phyloP scores from a whole-genome alignment of 2,113 vertebrate species.

The Orientallactaga bullata region DNA sequence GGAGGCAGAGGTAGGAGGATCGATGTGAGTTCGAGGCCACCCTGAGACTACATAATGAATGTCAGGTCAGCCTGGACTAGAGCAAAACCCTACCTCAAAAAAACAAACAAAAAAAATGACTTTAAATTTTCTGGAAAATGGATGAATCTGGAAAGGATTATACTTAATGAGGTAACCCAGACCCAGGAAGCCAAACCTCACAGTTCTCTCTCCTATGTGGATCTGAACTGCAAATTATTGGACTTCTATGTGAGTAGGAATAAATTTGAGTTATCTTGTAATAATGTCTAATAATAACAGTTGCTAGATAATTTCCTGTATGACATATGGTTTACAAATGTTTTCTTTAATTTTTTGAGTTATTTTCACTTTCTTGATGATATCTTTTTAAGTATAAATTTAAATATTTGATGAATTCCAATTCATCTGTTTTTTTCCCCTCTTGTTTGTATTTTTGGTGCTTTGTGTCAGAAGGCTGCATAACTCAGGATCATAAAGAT shows the following conservation, averaged over 20 bases:
- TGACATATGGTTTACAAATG: not conserved
- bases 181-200: too few relatives aligned
- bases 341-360: not conserved
- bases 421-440: not conserved
- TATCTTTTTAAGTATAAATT: not conserved
- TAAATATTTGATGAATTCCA: not conserved
- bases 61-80: too few relatives aligned
- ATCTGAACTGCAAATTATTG: too few relatives aligned
- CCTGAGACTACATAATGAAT: too few relatives aligned
- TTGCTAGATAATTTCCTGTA: not conserved
- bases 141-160: too few relatives aligned
- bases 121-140: not conserved
- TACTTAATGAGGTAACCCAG: too few relatives aligned
- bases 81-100: not conserved
- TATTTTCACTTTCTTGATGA: conserved; percentile 34
- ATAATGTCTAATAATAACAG: conserved; percentile 22
- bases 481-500: not conserved
- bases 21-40: too few relatives aligned
- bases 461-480: not conserved
- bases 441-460: not conserved
- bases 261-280: conserved; percentile 18
- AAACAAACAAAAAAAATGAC: not conserved
- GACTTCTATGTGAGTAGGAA: too few relatives aligned
- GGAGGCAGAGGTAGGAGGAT: too few relatives aligned
- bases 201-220: too few relatives aligned